Evolutionary conservation across 2,113 vertebrate genomes (phyloP).

Genomic region (Ceuthmochares aereus): DNA sequence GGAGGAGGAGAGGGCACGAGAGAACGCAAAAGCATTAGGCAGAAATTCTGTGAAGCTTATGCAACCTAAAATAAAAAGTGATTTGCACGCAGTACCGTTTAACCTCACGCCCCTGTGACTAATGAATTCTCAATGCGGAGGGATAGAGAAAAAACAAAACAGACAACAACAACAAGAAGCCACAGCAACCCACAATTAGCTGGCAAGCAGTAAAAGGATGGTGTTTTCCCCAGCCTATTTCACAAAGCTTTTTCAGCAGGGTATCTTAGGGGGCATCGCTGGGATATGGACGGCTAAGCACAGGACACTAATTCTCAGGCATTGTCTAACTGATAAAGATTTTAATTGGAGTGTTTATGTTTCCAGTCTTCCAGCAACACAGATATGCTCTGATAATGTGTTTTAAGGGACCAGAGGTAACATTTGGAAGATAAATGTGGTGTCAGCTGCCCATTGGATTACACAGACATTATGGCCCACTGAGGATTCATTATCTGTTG

Average conservation of each 20-base stretch:
- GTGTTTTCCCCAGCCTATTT: not conserved
- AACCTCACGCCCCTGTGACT: slow-evolving; percentile 4
- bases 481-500: not conserved
- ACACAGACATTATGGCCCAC: not conserved
- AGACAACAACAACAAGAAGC: not conserved
- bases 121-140: not conserved
- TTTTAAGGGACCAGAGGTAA: slow-evolving; percentile 24
- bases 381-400: slow-evolving; percentile 36
- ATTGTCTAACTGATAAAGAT: slow-evolving; percentile 42
- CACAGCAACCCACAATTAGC: not conserved
- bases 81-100: not conserved
- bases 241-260: not conserved
- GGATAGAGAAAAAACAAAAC: not conserved
- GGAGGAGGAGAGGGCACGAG: slow-evolving; percentile 1
- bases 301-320: not conserved
- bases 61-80: not conserved
- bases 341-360: slow-evolving; percentile 65
- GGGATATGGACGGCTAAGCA: not conserved
- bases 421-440: slow-evolving; percentile 33
- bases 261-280: slow-evolving; percentile 7
- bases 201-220: not conserved
- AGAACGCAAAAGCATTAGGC: not conserved
- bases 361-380: slow-evolving; percentile 19
- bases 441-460: slow-evolving; percentile 35
- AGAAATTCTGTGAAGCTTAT: not conserved